Evolutionary conservation across 2,113 vertebrate species (phyloP).

Genomic region (Pseudorhombus dupliciocellatus): DNA sequence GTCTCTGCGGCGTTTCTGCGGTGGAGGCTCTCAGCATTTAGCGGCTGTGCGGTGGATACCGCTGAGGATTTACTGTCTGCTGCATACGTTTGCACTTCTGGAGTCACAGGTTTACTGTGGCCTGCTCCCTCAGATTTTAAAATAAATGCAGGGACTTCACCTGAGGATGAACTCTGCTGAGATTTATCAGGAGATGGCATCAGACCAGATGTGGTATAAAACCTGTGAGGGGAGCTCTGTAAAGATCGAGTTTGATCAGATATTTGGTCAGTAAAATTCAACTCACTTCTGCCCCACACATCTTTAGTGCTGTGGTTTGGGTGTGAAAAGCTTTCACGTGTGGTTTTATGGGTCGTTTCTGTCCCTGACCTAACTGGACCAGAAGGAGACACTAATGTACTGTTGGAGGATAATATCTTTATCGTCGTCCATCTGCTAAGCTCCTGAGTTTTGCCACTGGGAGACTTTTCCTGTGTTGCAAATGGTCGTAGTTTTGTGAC

Average conservation of each 20-base stretch:
- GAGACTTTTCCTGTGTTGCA: constrained; percentile 10
- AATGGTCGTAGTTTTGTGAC: constrained; percentile 19
- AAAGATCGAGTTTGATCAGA: constrained; percentile 30
- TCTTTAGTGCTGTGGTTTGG: constrained; percentile 10
- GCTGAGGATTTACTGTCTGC: constrained; percentile 5
- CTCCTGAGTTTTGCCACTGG: constrained; percentile 12
- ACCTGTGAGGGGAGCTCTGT: not conserved
- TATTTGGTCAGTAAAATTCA: constrained; percentile 14
- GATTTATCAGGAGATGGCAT: constrained; percentile 8
- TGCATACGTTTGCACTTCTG: not conserved
- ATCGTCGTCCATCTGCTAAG: not conserved
- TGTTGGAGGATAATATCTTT: constrained; percentile 12
- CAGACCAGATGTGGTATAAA: constrained; percentile 12
- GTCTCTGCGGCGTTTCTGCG: constrained; percentile 10
- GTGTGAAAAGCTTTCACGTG: not conserved
- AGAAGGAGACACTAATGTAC: constrained; percentile 14
- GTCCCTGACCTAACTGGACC: constrained; percentile 1
- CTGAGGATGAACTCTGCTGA: constrained; percentile 26
- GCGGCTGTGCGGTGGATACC: not conserved
- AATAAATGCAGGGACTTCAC: constrained; percentile 21
- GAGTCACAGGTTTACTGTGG: not conserved
- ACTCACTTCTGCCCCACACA: not conserved
- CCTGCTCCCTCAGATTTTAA: constrained; percentile 19
- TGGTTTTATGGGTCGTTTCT: constrained; percentile 22
- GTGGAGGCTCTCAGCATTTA: constrained; percentile 1